Conservation (phyloP, 2,113 vertebrate genomes). For the Danio rerio region GRCz12tu NC_133185.1:42398001-42398500, state of each 20-base stretch:
- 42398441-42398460: constrained; percentile 64
- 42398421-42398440: constrained; percentile 68
- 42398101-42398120: constrained; percentile 26
- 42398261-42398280: constrained; percentile 16
- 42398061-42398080: no score
- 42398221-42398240: constrained; percentile 35
- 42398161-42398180: constrained; percentile 74
- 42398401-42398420: constrained; percentile 53
- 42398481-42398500: no score
- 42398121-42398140: constrained; percentile 4
- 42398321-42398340: constrained; percentile 37
- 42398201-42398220: constrained; percentile 59
- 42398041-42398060: no score
- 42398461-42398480: constrained; percentile 5
- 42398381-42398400: constrained; percentile 51
- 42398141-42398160: constrained; percentile 43
- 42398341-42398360: constrained; percentile 57
- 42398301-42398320: background rate
- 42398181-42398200: constrained; percentile 72
- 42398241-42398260: constrained; percentile 25
- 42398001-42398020: no score
- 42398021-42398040: no score
- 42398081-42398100: constrained; percentile 34
- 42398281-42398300: constrained; percentile 32
- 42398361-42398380: constrained; percentile 59